These are phyloP conservation scores for Dryobates pubescens DNA, from an alignment of 2,797 vertebrate species.

Conservation along the genomic window DNA sequence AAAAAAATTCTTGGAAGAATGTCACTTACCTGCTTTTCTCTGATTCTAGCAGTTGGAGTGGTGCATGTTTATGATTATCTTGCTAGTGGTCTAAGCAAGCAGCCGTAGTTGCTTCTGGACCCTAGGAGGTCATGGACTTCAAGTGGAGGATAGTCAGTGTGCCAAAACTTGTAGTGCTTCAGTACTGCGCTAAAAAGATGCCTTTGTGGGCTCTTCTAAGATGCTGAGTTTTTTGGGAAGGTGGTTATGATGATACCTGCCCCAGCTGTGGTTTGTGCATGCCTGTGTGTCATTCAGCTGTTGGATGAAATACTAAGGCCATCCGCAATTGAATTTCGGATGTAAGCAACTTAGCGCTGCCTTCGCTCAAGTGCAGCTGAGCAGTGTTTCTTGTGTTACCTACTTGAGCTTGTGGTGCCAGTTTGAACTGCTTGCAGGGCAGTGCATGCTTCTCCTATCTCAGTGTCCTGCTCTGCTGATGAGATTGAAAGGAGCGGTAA, in stretches of 20 bases:
- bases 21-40: neutral
- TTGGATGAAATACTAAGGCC: neutral
- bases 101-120: neutral
- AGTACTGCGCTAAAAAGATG: neutral
- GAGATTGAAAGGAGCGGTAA: conserved; percentile 29
- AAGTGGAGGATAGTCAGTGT: neutral
- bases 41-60: neutral
- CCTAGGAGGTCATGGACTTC: neutral
- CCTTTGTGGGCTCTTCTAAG: neutral
- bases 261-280: neutral
- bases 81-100: neutral
- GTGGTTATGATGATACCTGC: neutral
- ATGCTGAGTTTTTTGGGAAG: neutral
- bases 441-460: neutral
- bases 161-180: neutral
- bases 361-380: neutral
- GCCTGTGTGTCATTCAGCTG: rapidly evolving
- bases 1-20: neutral
- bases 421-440: neutral
- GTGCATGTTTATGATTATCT: neutral
- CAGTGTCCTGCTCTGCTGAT: neutral
- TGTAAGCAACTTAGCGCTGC: neutral
- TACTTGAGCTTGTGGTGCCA: conserved; percentile 17
- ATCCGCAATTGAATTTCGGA: neutral
- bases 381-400: conserved; percentile 15